Evolutionary conservation across 2,113 vertebrate genomes (phyloP).

Genomic region (Pterocles gutturalis): DNA sequence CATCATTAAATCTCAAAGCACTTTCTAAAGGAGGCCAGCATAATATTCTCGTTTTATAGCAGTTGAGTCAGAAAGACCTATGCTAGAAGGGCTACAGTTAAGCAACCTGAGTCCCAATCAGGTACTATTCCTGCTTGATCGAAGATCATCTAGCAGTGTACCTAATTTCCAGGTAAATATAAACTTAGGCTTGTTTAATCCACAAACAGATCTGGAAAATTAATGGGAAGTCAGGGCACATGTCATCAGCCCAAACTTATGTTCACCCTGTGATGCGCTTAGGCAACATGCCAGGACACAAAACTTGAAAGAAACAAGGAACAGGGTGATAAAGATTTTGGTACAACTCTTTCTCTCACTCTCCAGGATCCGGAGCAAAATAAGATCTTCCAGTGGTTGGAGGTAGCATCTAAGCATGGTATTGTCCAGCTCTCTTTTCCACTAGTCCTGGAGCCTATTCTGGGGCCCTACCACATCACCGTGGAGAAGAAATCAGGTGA

Average conservation of each 20-base stretch:
- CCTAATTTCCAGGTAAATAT: not conserved
- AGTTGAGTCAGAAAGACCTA: not conserved
- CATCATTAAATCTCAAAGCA: not conserved
- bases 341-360: not conserved
- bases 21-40: not conserved
- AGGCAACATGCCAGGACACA: not conserved
- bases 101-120: not conserved
- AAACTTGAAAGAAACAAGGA: not conserved
- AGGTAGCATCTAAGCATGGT: conserved; percentile 49
- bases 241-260: not conserved
- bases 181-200: not conserved
- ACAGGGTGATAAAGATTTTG: not conserved
- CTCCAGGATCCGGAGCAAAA: conserved; percentile 75
- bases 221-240: not conserved
- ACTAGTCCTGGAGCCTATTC: conserved; percentile 56
- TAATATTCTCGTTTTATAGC: not conserved
- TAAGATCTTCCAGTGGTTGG: conserved; percentile 76
- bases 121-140: not conserved
- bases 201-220: not conserved
- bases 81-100: not conserved
- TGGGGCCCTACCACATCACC: conserved; percentile 67
- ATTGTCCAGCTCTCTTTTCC: conserved; percentile 72
- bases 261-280: not conserved
- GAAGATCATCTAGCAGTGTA: not conserved
- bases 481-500: conserved; percentile 25